Evolutionary conservation across 2,888 invertebrate genomes (phyloP), one percentile per base, ranked within the genome.

Genomic region (Lepetodrilus schrolli): DNA sequence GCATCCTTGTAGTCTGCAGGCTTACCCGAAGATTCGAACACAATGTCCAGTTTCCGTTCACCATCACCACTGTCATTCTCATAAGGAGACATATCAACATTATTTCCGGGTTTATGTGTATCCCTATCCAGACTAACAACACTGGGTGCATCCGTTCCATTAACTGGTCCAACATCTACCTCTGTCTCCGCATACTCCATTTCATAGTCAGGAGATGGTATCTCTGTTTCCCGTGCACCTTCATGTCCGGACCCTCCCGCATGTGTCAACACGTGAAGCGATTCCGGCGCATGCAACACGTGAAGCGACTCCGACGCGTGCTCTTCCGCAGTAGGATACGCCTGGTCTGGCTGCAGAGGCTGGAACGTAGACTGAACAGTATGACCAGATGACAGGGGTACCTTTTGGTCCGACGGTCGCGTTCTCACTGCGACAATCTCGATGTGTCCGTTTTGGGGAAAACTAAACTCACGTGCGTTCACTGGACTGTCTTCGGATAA

Each of bases 1-100:
- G 76, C 76, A 51, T 76, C 76, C 5, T 47, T 13, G 47, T 38
- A 68, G 4, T 68, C 68, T 10, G 68, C 21, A 43, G 26, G n/a
- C 7, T 68, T 17, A 1, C 17, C 13, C 34, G 47, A 8, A 4
- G 20, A 20, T 20, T 37, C 66, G 21, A 21, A 37, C 23, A 38
- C 38, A 21, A 37, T 66, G 37, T 66, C 38, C 38, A 38, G 38
- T 21, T 26, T 36, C 34, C 26, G 43, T 4, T 8, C 68, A 26
- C 48, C 26, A 4, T 47, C 68, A 23, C 17, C 58, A 58, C 58
- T 58, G 17, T 43, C 0, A 58, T 30, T 34, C n/a, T 30, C 30
- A n/a, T n/a, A n/a, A n/a, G n/a, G n/a, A n/a, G n/a, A n/a, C 36
- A 30, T 26, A 34, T 65, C 36, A 17, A 65, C 58, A 13, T 23